Base-by-base conservation (phyloP, 2,888 invertebrate species). In the Sericinus montela region DNA sequence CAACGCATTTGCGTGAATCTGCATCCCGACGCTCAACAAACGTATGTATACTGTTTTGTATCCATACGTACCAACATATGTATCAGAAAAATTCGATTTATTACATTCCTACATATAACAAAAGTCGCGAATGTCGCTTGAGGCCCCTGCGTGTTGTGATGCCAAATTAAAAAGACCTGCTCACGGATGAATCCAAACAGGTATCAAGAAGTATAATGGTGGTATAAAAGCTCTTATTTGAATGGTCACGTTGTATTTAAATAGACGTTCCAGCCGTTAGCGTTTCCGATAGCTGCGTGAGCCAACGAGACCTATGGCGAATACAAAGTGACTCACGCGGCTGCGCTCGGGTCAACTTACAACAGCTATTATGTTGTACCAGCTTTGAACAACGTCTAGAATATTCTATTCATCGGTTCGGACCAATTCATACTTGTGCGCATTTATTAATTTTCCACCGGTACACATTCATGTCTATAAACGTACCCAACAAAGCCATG, bases 281-380 rank as follows among this genome's bases (percentile, higher is more conserved):
- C 71, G 82, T 81, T 87, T 88, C 87, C 87, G 79, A 86, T 80
- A 76, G 80, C 62, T 75, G 72, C 71, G 75, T 85, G 84, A 81
- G 83, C 80, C 75, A 74, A 69, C 49, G 54, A 61, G 62, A 74
- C 78, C 73, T 61, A 65, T 55, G 60, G 60, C 70, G 86, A 80
- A 84, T 87, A 72, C 68, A 61, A 79, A 85, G 70, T 75, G 74
- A 72, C 63, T 65, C 63, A 60, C 61, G n/a, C 11, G 11, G 11
- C 14, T 34, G 46, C 55, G 61, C 58, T 51, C 44, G 48, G 45
- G 47, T 38, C 55, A 51, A 54, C 54, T 48, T 53, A 53, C 53
- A 53, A 56, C 30, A 42, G 48, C 42, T 48, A 36, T 37, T 42
- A 36, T 19, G 11, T 42, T 23, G 43, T 39, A 42, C n/a, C 37